Evolutionary conservation across 1,140 invertebrate species (phyloP).

Genomic region (Temnothorax longispinosus): DNA sequence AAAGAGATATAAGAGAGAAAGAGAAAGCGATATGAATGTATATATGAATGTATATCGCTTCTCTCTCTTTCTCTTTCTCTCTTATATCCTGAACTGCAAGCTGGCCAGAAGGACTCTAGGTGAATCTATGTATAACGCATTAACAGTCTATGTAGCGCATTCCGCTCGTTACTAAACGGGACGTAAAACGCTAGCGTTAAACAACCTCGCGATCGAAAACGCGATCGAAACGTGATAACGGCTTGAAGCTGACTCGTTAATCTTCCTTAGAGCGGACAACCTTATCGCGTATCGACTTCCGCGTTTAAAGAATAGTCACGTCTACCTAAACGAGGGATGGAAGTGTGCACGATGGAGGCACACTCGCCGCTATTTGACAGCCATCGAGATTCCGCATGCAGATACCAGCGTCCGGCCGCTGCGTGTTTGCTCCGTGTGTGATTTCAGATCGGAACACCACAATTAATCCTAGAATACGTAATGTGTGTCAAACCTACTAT

Average conservation of each 20-base stretch:
- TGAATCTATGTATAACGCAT: conserved; percentile 6
- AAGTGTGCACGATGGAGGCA: conserved; percentile 13
- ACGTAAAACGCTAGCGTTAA: conserved; percentile 35
- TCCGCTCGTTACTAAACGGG: conserved; percentile 37
- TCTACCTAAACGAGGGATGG: conserved; percentile 31
- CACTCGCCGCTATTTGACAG: conserved; percentile 30
- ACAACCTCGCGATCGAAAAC: conserved; percentile 33
- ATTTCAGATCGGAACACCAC: conserved; percentile 27
- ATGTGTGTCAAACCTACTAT: conserved; percentile 8
- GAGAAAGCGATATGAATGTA: no score
- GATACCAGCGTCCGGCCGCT: conserved; percentile 14
- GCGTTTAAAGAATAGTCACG: conserved; percentile 51
- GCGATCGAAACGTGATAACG: conserved; percentile 36
- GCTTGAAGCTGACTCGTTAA: conserved; percentile 48
- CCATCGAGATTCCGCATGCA: conserved; percentile 13
- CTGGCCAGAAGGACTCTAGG: no score
- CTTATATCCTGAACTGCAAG: no score
- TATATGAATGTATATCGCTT: no score
- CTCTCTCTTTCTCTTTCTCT: no score
- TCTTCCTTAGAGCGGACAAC: conserved; percentile 52
- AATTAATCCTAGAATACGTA: conserved; percentile 33
- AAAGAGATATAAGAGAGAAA: no score
- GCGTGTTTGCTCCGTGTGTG: conserved; percentile 18
- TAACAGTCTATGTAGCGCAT: not conserved
- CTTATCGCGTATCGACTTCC: conserved; percentile 48